Evolutionary conservation across 2,113 vertebrate species (phyloP), one percentile per base, ranked within the genome.

Genomic region (Tenrec ecaudatus): DNA sequence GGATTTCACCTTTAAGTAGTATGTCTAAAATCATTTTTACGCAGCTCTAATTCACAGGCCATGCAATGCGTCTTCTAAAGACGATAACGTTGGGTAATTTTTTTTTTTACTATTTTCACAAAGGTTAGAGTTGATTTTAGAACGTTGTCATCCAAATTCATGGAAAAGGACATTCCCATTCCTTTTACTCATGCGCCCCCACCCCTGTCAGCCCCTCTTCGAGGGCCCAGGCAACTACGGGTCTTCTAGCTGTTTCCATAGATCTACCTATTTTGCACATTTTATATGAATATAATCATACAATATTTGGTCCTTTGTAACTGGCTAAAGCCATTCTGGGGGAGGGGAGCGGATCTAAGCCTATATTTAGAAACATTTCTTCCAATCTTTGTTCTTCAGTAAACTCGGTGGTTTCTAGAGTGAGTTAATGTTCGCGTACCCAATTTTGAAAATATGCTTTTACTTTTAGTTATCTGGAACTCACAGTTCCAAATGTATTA

Each of bases 401-500:
- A 66, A 69, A 57, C 23, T 64, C 3, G 10, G 17, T 33, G 75
- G 64, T 27, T 95, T 29, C 6, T 36, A 77, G 29, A 71, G 0
- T 22, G 31, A 68, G 23, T 84, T 38, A 38, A 78, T 76, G 4
- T 92, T 95, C 36, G 15, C 58, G 36, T 77, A 68, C 38, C 10
- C 43, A 19, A 6, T 86, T 84, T 71, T 89, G 87, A 71, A 88
- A 78, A 47, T 40, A 19, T 1, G 3, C 14, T 58, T 78, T 81
- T 38, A 19, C 20, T 58, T 25, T 62, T n/a, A 20, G 69, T 60
- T 53, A 23, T 19, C 0, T 0, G 19, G 22, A 29, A n/a, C 23
- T 1, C 25, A 1, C 29, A 36, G 8, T 73, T 73, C n/a, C 33
- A 36, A 73, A 73, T 22, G 71, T 36, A 94, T 92, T 95, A 75